Evolutionary conservation across 1,140 invertebrate genomes (phyloP).

Genomic region (Cotesia typhae): DNA sequence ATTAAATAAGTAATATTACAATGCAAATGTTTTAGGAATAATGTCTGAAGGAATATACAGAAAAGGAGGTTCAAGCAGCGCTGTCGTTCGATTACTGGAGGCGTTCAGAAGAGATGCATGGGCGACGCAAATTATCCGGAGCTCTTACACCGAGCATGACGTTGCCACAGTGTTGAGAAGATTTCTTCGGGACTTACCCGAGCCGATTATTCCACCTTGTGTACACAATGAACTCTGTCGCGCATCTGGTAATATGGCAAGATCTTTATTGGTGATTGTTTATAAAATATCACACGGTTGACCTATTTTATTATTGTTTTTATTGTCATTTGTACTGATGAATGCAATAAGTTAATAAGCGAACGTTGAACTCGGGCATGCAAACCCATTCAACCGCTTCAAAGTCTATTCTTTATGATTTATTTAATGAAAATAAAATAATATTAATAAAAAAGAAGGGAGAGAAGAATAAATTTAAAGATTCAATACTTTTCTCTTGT

Average conservation of each 20-base stretch:
- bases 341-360: conserved; percentile 37
- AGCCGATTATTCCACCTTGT: conserved; percentile 72
- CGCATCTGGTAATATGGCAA: conserved; percentile 54
- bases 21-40: conserved; percentile 68
- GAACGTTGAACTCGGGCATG: conserved; percentile 36
- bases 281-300: background rate
- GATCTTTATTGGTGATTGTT: background rate
- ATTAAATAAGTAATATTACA: conserved; percentile 15
- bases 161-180: conserved; percentile 85
- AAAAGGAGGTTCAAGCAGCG: conserved; percentile 77
- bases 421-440: background rate
- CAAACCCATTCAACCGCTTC: too few relatives aligned
- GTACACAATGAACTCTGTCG: conserved; percentile 68
- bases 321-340: background rate
- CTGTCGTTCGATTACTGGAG: conserved; percentile 78
- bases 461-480: background rate
- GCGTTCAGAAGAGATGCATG: conserved; percentile 83
- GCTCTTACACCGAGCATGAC: conserved; percentile 83
- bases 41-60: conserved; percentile 88
- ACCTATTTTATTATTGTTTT: conserved; percentile 12
- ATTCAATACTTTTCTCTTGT: background rate
- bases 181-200: conserved; percentile 82
- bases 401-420: too few relatives aligned
- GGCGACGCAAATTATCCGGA: conserved; percentile 78
- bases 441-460: background rate